Evolutionary conservation across 2,888 invertebrate species (phyloP).

Genomic region (Autographa pulchrina): DNA sequence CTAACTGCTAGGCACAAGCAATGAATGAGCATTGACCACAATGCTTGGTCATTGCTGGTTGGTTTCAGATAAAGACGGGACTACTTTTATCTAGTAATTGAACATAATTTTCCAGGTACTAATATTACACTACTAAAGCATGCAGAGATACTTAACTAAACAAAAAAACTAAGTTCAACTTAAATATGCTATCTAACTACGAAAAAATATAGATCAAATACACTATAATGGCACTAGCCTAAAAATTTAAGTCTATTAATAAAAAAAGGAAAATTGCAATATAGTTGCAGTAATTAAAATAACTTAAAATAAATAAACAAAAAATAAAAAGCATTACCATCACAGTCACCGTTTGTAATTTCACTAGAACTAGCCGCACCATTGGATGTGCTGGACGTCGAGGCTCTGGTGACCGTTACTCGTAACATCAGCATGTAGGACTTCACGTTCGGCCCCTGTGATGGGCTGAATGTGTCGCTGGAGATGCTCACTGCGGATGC

Average conservation of each 20-base stretch:
- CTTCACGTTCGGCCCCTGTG: slow-evolving; percentile 94
- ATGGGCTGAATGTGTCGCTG: slow-evolving; percentile 94
- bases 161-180: too few relatives aligned
- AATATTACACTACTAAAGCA: too few relatives aligned
- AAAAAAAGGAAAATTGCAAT: background rate
- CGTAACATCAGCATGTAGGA: slow-evolving; percentile 94
- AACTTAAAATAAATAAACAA: slow-evolving; percentile 35
- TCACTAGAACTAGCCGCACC: slow-evolving; percentile 81
- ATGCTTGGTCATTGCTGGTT: too few relatives aligned
- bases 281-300: slow-evolving; percentile 11
- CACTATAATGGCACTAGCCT: too few relatives aligned
- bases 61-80: too few relatives aligned
- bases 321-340: slow-evolving; percentile 74
- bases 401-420: slow-evolving; percentile 88
- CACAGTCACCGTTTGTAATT: slow-evolving; percentile 85
- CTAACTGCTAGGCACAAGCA: too few relatives aligned
- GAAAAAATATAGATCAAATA: slow-evolving; percentile 5
- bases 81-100: too few relatives aligned
- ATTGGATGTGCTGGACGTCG: slow-evolving; percentile 64
- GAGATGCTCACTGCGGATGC: slow-evolving; percentile 95
- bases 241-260: too few relatives aligned
- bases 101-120: too few relatives aligned
- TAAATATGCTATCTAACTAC: background rate
- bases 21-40: too few relatives aligned
- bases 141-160: too few relatives aligned